Evolutionary conservation across 2,797 vertebrate species (phyloP).

Genomic region (Pempheris klunzingeri): DNA sequence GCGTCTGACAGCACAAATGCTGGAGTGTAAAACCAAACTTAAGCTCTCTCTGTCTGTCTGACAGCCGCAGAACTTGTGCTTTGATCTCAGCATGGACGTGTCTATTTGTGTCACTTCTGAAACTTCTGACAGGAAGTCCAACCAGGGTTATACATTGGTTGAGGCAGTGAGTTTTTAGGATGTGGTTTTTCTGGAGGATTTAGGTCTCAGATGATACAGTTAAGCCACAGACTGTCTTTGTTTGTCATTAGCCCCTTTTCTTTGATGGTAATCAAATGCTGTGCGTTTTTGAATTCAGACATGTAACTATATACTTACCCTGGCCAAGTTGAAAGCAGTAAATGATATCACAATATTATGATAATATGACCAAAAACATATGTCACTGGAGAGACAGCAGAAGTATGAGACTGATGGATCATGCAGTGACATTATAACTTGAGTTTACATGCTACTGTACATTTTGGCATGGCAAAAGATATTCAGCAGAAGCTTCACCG

Average conservation of each 20-base stretch:
- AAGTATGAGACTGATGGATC: conserved; percentile 24
- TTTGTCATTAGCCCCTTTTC: conserved; percentile 64
- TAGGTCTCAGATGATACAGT: conserved; percentile 68
- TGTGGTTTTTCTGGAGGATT: conserved; percentile 77
- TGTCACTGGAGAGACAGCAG: conserved; percentile 32
- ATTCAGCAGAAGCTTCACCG: conserved; percentile 47
- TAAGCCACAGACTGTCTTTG: conserved; percentile 70
- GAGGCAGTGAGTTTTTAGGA: conserved; percentile 68
- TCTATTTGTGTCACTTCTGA: conserved; percentile 75
- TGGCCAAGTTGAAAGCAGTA: conserved; percentile 53
- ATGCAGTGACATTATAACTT: conserved; percentile 24
- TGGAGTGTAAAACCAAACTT: conserved; percentile 56
- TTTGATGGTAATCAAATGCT: conserved; percentile 63
- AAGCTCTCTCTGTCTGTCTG: conserved; percentile 49
- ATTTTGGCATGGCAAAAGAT: conserved; percentile 49
- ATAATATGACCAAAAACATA: conserved; percentile 58
- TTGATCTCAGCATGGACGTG: conserved; percentile 74
- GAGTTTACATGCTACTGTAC: conserved; percentile 40
- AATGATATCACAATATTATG: conserved; percentile 65
- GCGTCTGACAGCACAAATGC: conserved; percentile 26
- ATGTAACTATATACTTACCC: conserved; percentile 57
- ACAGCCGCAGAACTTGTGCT: conserved; percentile 56
- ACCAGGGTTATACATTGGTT: conserved; percentile 61
- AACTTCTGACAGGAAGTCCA: conserved; percentile 73
- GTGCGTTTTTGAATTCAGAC: conserved; percentile 47